A percentile compares a stretch with the other conserved stretches of the same genome.
Evolutionary conservation across 2,113 vertebrate genomes (phyloP).

Genomic region (Phaethon lepturus): DNA sequence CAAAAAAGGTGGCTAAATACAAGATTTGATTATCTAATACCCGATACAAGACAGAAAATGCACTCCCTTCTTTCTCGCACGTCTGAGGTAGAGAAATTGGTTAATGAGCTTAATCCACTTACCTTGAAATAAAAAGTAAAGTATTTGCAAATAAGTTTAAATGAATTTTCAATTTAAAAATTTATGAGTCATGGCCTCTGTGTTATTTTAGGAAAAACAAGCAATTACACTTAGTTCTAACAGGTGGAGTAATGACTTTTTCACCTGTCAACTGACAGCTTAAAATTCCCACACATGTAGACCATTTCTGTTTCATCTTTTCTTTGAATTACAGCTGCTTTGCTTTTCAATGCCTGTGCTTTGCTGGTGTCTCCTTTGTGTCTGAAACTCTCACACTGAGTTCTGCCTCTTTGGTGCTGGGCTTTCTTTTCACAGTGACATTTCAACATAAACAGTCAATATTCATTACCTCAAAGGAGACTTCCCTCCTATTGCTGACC

Average conservation of each 20-base stretch:
- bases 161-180: slow-evolving; percentile 59
- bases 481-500: slow-evolving; percentile 91
- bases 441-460: slow-evolving; percentile 95
- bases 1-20: background rate
- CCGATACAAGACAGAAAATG: background rate
- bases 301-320: slow-evolving; percentile 75
- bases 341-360: slow-evolving; percentile 79
- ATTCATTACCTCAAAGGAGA: slow-evolving; percentile 92
- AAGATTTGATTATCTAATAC: slow-evolving; percentile 23
- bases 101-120: slow-evolving; percentile 41
- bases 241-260: slow-evolving; percentile 81
- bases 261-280: slow-evolving; percentile 76
- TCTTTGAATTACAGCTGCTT: slow-evolving; percentile 81
- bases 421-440: slow-evolving; percentile 91
- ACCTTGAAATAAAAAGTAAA: slow-evolving; percentile 42
- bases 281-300: slow-evolving; percentile 84
- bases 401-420: slow-evolving; percentile 86
- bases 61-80: background rate
- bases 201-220: slow-evolving; percentile 64
- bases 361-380: slow-evolving; percentile 90
- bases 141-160: slow-evolving; percentile 32
- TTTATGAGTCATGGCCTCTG: background rate
- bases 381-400: slow-evolving; percentile 87
- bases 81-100: background rate
- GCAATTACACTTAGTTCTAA: slow-evolving; percentile 65